These are phyloP conservation scores for Nemopilema nomurai DNA, from an alignment of 30 jellyfish, hydroid and myxozoan genomes.

Conservation along the genomic window DNA sequence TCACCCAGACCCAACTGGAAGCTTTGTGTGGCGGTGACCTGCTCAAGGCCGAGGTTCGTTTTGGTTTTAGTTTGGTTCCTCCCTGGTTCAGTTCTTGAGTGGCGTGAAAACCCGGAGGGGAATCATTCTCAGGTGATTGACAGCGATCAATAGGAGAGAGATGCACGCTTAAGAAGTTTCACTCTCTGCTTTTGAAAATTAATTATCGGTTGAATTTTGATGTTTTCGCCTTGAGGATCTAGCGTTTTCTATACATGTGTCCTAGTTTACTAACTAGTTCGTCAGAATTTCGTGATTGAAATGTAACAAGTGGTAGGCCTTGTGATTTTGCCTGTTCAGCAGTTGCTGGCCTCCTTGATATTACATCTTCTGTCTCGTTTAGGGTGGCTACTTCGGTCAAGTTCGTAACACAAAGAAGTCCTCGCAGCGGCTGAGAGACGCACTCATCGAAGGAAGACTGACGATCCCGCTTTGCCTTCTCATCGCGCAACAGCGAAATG, in stretches of 20 bases:
- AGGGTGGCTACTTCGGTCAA: conserved; percentile 99
- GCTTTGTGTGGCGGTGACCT: conserved; percentile 98
- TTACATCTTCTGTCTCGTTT: not conserved
- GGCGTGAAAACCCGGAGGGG: too few relatives aligned
- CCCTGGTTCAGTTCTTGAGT: too few relatives aligned
- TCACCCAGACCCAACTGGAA: conserved; percentile 85
- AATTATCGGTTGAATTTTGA: too few relatives aligned
- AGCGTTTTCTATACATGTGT: too few relatives aligned
- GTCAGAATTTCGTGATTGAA: too few relatives aligned
- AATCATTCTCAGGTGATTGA: too few relatives aligned
- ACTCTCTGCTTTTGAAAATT: too few relatives aligned
- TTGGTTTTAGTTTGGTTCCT: not conserved
- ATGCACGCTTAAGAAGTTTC: too few relatives aligned
- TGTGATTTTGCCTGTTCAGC: not conserved
- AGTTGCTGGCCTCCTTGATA: not conserved
- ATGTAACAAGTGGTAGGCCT: too few relatives aligned
- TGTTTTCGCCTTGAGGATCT: too few relatives aligned
- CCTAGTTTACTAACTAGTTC: too few relatives aligned
- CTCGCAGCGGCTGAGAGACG: conserved; percentile 87
- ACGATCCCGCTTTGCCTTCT: conserved; percentile 90
- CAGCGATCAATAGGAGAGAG: too few relatives aligned
- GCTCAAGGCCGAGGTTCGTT: conserved; percentile 78
- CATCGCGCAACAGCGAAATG: conserved; percentile 95
- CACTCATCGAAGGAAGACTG: conserved; percentile 88
- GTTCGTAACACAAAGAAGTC: conserved; percentile 93